Evolutionary conservation across 2,113 vertebrate genomes (phyloP), one percentile per base, ranked within the genome.

Genomic region (Microcebus ravelobensis): DNA sequence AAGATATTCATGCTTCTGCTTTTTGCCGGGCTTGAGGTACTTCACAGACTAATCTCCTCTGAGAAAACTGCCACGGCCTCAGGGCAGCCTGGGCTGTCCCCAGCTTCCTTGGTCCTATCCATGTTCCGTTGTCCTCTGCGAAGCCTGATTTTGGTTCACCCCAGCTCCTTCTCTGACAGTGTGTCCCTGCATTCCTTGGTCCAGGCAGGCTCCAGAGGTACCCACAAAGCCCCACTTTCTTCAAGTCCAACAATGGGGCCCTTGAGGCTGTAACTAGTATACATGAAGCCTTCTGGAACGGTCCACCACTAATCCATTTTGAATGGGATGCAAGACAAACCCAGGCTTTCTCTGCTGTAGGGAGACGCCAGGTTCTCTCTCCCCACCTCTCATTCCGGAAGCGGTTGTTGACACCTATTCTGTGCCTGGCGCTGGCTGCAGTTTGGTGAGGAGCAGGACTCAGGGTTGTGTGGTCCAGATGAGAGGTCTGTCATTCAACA

Each of bases 391-490:
- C 18, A 0, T 31, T n/a, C 3, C 0, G 15, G 81, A 55, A 65
- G 55, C 3, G 0, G 21, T 12, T 6, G 3, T 55, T 3, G 8
- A 68, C 48, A 20, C n/a, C 73, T 55, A 7, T n/a, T 23, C 7
- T 8, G 1, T 31, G 25, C 42, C 48, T 36, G 48, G 23, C 9
- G 6, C 0, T 5, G 1, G 63, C 73, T 55, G 9, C 25, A 31
- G 7, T 73, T 23, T 25, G 0, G 8, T 0, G 42, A 55, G 80
- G 3, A 14, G 8, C 4, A 10, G n/a, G n/a, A 9, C 12, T 13
- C 18, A 0, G 3, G 67, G 14, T 2, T 36, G 1, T 9, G 0
- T 18, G 0, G 36, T 23, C 70, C 52, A 2, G 31, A 12, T 0
- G 36, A 20, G 36, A 21, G 14, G 31, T 57, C 10, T 0, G 25